These are phyloP conservation scores for Piprites chloris DNA, from an alignment of 2,113 vertebrate genomes.

Conservation along the genomic window DNA sequence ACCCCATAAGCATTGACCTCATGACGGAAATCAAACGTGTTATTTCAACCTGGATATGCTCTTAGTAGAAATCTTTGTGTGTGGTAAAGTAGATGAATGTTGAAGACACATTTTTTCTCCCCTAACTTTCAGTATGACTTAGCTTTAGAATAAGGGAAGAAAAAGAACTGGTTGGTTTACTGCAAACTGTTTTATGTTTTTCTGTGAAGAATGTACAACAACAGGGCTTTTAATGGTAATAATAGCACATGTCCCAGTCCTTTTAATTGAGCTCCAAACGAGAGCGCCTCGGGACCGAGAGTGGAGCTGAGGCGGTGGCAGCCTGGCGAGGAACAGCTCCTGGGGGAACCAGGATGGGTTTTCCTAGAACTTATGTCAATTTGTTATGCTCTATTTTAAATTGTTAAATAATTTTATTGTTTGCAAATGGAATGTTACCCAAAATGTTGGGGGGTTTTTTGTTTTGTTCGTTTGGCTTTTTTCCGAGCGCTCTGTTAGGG, in stretches of 20 bases:
- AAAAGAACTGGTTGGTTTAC: background rate
- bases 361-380: background rate
- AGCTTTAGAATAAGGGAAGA: constrained; percentile 38
- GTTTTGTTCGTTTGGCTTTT: background rate
- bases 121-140: background rate
- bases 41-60: constrained; percentile 51
- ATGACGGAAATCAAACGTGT: background rate
- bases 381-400: background rate
- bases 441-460: background rate
- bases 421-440: constrained; percentile 33
- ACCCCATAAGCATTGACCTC: constrained; percentile 25
- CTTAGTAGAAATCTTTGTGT: constrained; percentile 44
- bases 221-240: constrained; percentile 2
- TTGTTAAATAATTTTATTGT: background rate
- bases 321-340: background rate
- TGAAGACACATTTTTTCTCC: background rate
- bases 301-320: background rate
- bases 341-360: background rate
- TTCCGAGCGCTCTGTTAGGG: background rate
- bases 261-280: background rate
- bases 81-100: constrained; percentile 56
- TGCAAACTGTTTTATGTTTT: background rate
- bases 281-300: background rate
- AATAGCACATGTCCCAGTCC: background rate
- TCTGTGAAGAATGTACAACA: constrained; percentile 38